Percentiles rank a stretch among this genome's conserved stretches.
Evolutionary conservation across 2,797 vertebrate genomes (phyloP).

Genomic region (Hyperoplus lanceolatus): DNA sequence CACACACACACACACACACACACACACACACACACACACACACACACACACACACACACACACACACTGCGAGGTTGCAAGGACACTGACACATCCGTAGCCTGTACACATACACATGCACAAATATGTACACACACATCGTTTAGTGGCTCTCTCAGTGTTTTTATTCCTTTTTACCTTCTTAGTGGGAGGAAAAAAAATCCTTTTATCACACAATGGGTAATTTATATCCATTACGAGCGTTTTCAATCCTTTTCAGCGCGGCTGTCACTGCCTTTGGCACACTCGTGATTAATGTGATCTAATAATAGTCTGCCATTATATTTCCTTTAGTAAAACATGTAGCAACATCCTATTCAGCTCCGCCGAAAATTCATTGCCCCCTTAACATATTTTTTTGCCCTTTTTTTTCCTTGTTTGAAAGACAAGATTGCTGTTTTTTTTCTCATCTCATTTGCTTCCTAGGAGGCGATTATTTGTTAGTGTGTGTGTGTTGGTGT

Average conservation of each 20-base stretch:
- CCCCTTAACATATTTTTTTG: constrained; percentile 96
- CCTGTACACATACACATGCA: constrained; percentile 43
- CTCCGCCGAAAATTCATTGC: constrained; percentile 98
- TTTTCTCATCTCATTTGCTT: constrained; percentile 62
- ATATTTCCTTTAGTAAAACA: constrained; percentile 99
- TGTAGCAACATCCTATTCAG: constrained; percentile 99
- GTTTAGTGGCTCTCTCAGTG: constrained; percentile 94
- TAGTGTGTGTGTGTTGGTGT: constrained; percentile 57
- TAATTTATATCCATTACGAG: constrained; percentile 99
- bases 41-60: constrained; percentile 74
- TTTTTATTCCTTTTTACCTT: constrained; percentile 99
- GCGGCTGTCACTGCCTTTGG: constrained; percentile 99
- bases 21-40: constrained; percentile 69
- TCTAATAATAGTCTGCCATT: constrained; percentile 99
- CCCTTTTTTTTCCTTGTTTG: constrained; percentile 89
- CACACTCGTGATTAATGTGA: constrained; percentile 99
- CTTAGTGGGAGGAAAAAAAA: constrained; percentile 93
- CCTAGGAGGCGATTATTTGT: constrained; percentile 84
- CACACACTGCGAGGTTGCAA: constrained; percentile 45
- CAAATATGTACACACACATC: constrained; percentile 74
- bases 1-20: constrained; percentile 53
- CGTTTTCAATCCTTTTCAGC: constrained; percentile 99
- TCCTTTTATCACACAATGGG: constrained; percentile 99
- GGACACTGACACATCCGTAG: no score
- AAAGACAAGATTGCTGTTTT: constrained; percentile 98